phyloP scores from a whole-genome alignment of 2,888 invertebrate species.

The Cephus spinipes region DNA sequence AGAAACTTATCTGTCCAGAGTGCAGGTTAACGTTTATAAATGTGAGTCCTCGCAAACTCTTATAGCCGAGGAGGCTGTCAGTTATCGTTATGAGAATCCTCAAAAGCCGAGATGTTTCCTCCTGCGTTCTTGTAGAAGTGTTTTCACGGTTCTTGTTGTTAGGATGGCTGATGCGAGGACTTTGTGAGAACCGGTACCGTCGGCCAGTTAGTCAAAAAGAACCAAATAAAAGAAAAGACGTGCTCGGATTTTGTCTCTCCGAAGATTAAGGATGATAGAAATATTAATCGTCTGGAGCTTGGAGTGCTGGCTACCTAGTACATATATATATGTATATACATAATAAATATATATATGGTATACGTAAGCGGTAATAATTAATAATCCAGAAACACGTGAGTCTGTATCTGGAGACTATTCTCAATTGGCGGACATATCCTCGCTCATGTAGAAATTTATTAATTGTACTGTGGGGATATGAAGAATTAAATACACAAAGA shows the following conservation, averaged over 20 bases:
- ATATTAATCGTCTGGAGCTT: not conserved
- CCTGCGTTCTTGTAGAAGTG: not conserved
- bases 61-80: too few species aligned
- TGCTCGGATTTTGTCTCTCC: not conserved
- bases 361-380: too few species aligned
- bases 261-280: not conserved
- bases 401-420: too few species aligned
- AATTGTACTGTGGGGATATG: too few species aligned
- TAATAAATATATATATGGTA: not conserved
- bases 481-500: too few species aligned
- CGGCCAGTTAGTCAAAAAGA: not conserved
- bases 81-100: not conserved
- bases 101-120: not conserved
- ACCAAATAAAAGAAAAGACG: not conserved
- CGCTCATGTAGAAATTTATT: too few species aligned
- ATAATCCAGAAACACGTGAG: too few species aligned
- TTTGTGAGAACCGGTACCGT: not conserved
- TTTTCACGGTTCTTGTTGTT: not conserved
- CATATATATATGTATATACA: not conserved
- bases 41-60: not conserved
- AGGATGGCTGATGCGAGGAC: not conserved
- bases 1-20: not conserved
- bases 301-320: not conserved
- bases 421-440: too few species aligned
- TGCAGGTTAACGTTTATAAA: not conserved